Evolutionary conservation across 2,888 invertebrate species (phyloP).

Genomic region (Luffia ferchaultella): DNA sequence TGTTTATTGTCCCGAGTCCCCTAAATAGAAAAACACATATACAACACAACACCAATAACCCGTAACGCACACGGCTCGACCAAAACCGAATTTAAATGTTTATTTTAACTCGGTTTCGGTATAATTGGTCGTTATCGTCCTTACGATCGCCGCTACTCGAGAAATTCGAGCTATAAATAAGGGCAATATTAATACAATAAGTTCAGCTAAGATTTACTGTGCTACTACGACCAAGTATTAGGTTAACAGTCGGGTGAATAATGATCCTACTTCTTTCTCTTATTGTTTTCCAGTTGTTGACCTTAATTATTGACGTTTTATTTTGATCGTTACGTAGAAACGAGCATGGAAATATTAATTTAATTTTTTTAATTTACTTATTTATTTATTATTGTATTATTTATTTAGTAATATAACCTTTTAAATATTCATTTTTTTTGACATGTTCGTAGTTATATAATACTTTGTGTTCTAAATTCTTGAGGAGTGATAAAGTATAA

Average conservation of each 20-base stretch:
- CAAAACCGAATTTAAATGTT: not conserved
- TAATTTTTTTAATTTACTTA: too few species aligned
- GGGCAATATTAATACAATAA: conserved; percentile 30
- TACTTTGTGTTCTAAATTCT: too few species aligned
- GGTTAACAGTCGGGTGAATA: conserved; percentile 44
- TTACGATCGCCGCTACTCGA: conserved; percentile 1
- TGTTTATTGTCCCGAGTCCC: too few species aligned
- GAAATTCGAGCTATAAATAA: conserved; percentile 28
- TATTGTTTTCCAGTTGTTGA: conserved; percentile 59
- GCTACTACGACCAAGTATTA: not conserved
- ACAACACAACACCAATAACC: too few species aligned
- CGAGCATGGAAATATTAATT: conserved; percentile 18
- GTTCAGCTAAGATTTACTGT: conserved; percentile 4
- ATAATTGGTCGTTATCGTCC: conserved; percentile 8
- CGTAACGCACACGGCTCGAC: too few species aligned
- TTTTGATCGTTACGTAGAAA: conserved; percentile 4
- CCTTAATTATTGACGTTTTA: conserved; percentile 43
- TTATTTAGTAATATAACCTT: conserved; percentile 1
- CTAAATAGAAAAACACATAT: too few species aligned
- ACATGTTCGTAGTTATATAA: too few species aligned
- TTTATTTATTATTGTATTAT: conserved; percentile 33
- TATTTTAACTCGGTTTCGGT: not conserved
- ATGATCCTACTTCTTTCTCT: conserved; percentile 54
- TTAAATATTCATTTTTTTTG: too few species aligned
- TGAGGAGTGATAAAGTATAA: too few species aligned